Percentiles rank a stretch among this genome's conserved stretches.
phyloP scores from a whole-genome alignment of 1,140 invertebrate genomes.

The Araneus ventricosus region DNA sequence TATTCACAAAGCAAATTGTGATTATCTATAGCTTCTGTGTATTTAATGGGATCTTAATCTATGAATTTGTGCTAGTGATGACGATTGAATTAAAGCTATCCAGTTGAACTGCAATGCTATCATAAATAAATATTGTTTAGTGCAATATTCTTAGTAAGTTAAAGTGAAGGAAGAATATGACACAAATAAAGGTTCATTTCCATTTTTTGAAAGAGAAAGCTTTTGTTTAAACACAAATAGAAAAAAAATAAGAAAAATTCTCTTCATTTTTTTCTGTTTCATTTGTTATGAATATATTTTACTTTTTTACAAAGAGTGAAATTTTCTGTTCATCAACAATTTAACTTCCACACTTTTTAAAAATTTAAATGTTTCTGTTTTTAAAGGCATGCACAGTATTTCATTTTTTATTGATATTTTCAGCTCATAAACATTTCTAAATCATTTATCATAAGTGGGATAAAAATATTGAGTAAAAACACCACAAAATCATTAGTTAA shows the following conservation, averaged over 20 bases:
- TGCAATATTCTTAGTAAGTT: not conserved
- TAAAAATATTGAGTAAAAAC: not conserved
- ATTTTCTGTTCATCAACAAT: not conserved
- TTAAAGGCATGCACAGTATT: not conserved
- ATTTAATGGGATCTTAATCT: not conserved
- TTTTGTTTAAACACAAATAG: not conserved
- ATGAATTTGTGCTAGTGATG: not conserved
- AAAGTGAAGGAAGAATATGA: not conserved
- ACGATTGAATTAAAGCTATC: not conserved
- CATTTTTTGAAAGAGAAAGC: not conserved
- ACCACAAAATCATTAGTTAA: not conserved
- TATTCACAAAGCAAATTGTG: not conserved
- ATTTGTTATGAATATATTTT: not conserved
- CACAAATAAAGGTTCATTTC: not conserved
- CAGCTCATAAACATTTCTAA: not conserved
- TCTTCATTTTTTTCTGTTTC: not conserved
- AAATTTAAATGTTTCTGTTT: not conserved
- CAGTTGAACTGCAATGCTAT: not conserved
- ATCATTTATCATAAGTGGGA: not conserved
- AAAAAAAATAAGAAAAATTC: not conserved
- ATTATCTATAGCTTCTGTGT: not conserved
- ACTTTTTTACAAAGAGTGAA: too few relatives aligned
- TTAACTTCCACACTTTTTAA: too few relatives aligned
- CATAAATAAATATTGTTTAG: slow-evolving; percentile 10
- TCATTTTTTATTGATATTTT: not conserved